phyloP scores from a whole-genome alignment of 2,113 vertebrate genomes.

The Ictidomys tridecemlineatus region DNA sequence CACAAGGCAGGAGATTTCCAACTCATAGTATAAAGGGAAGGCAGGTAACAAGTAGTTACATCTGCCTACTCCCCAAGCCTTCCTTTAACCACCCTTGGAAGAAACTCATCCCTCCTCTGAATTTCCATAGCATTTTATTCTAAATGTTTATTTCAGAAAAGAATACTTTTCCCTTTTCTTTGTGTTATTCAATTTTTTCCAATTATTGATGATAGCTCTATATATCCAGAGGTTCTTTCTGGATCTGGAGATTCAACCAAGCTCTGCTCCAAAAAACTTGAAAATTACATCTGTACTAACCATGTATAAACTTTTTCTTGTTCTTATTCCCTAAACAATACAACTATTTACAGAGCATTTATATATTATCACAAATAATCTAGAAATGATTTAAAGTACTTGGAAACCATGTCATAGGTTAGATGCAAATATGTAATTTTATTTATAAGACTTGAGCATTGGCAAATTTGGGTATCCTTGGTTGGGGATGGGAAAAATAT shows the following conservation, averaged over 20 bases:
- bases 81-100: conserved; percentile 28
- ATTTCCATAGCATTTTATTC: not conserved
- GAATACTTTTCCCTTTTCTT: conserved; percentile 26
- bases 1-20: conserved; percentile 7
- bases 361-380: not conserved
- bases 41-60: conserved; percentile 25
- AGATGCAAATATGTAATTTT: not conserved
- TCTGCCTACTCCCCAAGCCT: not conserved
- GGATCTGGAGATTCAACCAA: not conserved
- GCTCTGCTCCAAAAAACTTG: not conserved
- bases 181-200: conserved; percentile 39
- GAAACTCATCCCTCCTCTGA: conserved; percentile 23
- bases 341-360: not conserved
- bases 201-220: not conserved
- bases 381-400: not conserved
- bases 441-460: not conserved
- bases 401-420: not conserved
- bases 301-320: not conserved
- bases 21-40: conserved; percentile 36
- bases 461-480: not conserved
- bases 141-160: conserved; percentile 60
- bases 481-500: not conserved
- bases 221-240: not conserved
- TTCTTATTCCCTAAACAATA: not conserved
- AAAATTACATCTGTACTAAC: not conserved